Percentiles rank a stretch among this genome's conserved stretches.
phyloP scores from a whole-genome alignment of 2,113 vertebrate species.

The Tonatia bakeri region DNA sequence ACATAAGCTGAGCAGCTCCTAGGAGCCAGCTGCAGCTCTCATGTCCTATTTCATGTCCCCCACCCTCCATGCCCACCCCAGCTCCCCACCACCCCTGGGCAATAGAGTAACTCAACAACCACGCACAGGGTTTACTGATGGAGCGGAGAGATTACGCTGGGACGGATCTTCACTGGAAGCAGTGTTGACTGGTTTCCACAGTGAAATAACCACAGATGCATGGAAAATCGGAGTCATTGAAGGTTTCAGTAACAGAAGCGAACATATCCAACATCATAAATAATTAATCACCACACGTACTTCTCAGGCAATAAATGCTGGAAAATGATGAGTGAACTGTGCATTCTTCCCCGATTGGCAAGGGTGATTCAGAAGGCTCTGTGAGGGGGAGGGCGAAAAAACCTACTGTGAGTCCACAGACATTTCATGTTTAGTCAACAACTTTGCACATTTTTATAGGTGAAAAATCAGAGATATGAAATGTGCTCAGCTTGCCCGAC shows the following conservation, averaged over 20 bases:
- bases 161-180: background rate
- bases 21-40: background rate
- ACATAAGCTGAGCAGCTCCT: background rate
- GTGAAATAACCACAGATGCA: background rate
- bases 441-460: background rate
- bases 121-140: background rate
- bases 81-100: background rate
- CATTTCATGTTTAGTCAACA: background rate
- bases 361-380: background rate
- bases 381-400: background rate
- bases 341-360: background rate
- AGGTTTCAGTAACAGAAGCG: background rate
- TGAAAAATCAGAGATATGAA: background rate
- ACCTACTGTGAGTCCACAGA: background rate
- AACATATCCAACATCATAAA: background rate
- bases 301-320: background rate
- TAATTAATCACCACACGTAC: background rate
- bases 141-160: accelerated
- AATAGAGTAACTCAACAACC: background rate
- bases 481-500: background rate
- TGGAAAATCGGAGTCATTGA: background rate
- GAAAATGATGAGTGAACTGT: background rate
- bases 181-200: background rate
- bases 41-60: background rate
- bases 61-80: background rate